phyloP scores from a whole-genome alignment of 2,113 vertebrate genomes.

The Heterotis niloticus region DNA sequence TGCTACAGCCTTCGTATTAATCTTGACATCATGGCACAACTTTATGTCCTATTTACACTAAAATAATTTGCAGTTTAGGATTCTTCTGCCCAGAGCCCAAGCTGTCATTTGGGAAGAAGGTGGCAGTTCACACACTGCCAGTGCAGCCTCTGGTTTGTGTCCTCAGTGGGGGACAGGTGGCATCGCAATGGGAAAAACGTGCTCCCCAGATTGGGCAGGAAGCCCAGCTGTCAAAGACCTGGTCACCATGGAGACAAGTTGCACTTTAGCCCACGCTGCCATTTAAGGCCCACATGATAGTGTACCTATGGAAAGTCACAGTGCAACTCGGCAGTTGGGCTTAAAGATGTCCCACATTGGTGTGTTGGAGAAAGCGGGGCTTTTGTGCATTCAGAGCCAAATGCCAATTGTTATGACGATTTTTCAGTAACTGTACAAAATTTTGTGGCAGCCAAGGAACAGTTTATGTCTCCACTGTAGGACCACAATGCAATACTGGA shows the following conservation, averaged over 20 bases:
- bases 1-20: background rate
- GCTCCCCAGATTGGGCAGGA: background rate
- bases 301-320: background rate
- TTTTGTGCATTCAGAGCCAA: background rate
- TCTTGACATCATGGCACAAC: background rate
- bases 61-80: background rate
- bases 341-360: background rate
- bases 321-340: background rate
- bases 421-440: background rate
- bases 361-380: background rate
- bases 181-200: background rate
- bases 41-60: background rate
- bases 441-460: background rate
- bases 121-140: background rate
- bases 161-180: background rate
- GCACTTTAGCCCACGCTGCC: background rate
- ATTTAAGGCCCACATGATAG: background rate
- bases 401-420: background rate
- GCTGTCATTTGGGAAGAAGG: too few relatives aligned
- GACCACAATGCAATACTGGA: background rate
- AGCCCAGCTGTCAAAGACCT: conserved; percentile 5
- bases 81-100: background rate
- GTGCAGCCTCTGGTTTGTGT: background rate
- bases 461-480: conserved; percentile 13
- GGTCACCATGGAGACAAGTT: background rate